Conservation (phyloP, 2,113 vertebrate species). For the Tenrec ecaudatus region DNA sequence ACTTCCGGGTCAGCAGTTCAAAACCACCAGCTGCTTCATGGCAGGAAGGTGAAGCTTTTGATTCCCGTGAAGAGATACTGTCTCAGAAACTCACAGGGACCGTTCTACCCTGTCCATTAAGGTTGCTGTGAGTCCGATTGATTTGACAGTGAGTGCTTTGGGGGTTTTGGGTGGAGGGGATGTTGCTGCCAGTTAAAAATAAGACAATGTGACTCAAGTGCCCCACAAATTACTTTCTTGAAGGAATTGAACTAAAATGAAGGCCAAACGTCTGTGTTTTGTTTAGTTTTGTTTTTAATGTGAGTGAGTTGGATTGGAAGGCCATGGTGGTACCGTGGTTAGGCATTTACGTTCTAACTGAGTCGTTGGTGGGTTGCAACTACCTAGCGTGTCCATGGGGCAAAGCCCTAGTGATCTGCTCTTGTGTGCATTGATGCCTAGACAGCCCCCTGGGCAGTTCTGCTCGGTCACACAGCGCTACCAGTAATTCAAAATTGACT, state of each 20-base stretch:
- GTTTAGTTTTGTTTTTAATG: slow-evolving; percentile 1
- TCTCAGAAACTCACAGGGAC: too few species aligned
- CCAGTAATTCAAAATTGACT: background rate
- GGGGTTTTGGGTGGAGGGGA: too few species aligned
- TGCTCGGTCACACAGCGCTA: background rate
- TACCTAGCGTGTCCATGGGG: background rate
- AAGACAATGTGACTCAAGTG: background rate
- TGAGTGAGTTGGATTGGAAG: slow-evolving; percentile 43
- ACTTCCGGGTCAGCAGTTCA: too few species aligned
- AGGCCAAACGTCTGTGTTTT: background rate
- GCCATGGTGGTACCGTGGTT: background rate
- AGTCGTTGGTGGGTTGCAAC: background rate
- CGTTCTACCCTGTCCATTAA: too few species aligned
- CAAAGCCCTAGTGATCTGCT: background rate
- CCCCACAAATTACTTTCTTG: slow-evolving; percentile 39
- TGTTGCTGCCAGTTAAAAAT: background rate
- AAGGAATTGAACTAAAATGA: background rate
- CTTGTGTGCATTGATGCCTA: background rate
- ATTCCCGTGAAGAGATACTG: too few species aligned
- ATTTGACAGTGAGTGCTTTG: too few species aligned
- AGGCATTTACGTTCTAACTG: background rate
- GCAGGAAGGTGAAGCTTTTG: too few species aligned
- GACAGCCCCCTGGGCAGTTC: background rate
- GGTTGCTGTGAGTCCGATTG: too few species aligned
- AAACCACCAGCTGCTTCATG: too few species aligned